phyloP scores from a whole-genome alignment of 2,113 vertebrate species.

The Suncus etruscus region DNA sequence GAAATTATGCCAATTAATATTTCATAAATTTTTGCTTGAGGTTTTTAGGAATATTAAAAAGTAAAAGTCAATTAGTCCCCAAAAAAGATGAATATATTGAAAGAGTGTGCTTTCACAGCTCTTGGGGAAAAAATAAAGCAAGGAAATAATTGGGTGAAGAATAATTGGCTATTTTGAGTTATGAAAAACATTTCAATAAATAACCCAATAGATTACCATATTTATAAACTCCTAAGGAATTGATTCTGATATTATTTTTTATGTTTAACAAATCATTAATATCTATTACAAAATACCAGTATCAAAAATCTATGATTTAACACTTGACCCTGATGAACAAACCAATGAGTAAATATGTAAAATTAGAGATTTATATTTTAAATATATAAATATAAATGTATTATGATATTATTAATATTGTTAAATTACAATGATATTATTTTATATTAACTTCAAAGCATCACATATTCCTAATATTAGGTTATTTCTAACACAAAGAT shows the following conservation, averaged over 20 bases:
- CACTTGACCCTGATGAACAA: background rate
- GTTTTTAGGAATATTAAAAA: background rate
- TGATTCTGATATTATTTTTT: conserved; percentile 9
- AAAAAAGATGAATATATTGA: background rate
- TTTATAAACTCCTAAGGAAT: background rate
- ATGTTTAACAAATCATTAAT: conserved; percentile 10
- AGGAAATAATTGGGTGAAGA: background rate
- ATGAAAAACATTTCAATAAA: background rate
- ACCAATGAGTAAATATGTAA: background rate
- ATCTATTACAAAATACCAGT: background rate
- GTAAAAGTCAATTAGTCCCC: background rate
- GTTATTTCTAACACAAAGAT: background rate
- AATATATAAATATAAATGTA: background rate
- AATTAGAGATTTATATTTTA: background rate
- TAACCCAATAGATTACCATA: background rate
- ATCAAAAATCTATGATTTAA: background rate
- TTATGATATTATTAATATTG: background rate
- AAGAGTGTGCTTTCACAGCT: background rate
- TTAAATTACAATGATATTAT: too few relatives aligned
- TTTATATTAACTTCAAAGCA: background rate
- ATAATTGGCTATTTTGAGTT: background rate
- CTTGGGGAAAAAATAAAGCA: background rate
- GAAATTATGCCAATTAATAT: conserved; percentile 5
- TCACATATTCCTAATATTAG: too few relatives aligned
- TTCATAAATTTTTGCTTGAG: background rate